Evolutionary conservation across 1,140 invertebrate genomes (phyloP).

Genomic region (Drosophila willistoni): DNA sequence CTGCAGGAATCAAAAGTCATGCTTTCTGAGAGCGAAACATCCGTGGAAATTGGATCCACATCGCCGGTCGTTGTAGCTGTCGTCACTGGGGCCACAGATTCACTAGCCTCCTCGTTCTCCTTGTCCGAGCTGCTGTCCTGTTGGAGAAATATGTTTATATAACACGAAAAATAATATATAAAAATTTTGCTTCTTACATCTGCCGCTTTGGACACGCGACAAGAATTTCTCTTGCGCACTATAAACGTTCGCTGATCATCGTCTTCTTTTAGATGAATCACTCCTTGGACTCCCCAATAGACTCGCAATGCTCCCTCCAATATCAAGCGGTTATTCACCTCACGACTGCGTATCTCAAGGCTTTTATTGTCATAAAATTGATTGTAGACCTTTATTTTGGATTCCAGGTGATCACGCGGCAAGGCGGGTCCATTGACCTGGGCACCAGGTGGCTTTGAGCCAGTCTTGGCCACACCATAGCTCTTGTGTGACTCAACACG

Average conservation of each 20-base stretch:
- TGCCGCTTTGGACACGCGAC: slow-evolving; percentile 82
- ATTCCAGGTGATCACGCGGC: slow-evolving; percentile 89
- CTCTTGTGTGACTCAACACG: slow-evolving; percentile 93
- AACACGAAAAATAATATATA: neutral
- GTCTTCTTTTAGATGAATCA: slow-evolving; percentile 94
- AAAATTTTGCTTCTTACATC: slow-evolving; percentile 46
- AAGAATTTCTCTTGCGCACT: slow-evolving; percentile 88
- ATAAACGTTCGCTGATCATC: slow-evolving; percentile 92
- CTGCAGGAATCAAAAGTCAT: slow-evolving; percentile 82
- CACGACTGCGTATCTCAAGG: slow-evolving; percentile 89
- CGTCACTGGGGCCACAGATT: slow-evolving; percentile 68
- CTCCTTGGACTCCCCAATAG: slow-evolving; percentile 92
- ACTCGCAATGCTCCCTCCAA: slow-evolving; percentile 92
- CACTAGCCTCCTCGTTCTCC: slow-evolving; percentile 77
- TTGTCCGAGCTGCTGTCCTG: slow-evolving; percentile 79
- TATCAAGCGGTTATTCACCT: slow-evolving; percentile 91
- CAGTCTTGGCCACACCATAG: slow-evolving; percentile 88
- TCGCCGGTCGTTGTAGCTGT: slow-evolving; percentile 66
- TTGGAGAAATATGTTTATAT: neutral
- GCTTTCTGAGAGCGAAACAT: slow-evolving; percentile 81
- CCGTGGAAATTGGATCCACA: slow-evolving; percentile 74
- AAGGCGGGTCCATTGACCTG: slow-evolving; percentile 80
- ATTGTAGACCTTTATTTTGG: slow-evolving; percentile 90
- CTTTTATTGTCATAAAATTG: slow-evolving; percentile 92
- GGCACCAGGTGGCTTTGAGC: slow-evolving; percentile 60